Conservation (phyloP, 2,888 invertebrate genomes). For the Zootermopsis nevadensis region DNA sequence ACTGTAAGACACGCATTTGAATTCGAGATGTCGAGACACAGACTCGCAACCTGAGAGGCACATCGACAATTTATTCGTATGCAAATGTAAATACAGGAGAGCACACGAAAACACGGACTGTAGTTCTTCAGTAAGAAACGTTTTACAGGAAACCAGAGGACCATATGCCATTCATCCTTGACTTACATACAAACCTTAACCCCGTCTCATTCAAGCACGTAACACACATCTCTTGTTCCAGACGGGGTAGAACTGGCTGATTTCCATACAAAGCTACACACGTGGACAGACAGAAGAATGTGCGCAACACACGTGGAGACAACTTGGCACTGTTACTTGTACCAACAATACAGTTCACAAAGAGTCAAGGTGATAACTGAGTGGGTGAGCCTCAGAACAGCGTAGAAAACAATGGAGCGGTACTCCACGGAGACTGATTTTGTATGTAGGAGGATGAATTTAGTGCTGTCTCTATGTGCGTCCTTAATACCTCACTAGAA, state of each 20-base stretch:
- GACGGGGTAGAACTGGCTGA: not conserved
- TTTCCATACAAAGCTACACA: slow-evolving; percentile 26
- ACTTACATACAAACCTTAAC: not conserved
- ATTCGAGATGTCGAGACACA: no score
- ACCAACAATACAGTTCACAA: not conserved
- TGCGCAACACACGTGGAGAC: slow-evolving; percentile 2
- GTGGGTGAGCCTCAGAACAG: not conserved
- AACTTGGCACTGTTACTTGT: slow-evolving; percentile 2
- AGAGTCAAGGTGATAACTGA: not conserved
- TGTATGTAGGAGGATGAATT: no score
- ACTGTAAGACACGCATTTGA: no score
- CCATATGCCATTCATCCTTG: not conserved
- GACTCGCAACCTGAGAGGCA: no score
- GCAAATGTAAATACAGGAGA: no score
- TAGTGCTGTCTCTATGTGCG: no score
- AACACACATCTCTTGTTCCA: not conserved
- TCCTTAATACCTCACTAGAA: no score
- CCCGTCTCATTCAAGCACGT: not conserved
- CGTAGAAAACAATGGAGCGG: not conserved
- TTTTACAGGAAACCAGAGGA: no score
- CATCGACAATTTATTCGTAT: no score
- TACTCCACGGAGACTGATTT: no score
- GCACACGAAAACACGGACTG: no score
- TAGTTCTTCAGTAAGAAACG: no score
- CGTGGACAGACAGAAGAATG: not conserved